Base-by-base conservation (phyloP, 2,888 invertebrate genomes). In the Tineola bisselliella region DNA sequence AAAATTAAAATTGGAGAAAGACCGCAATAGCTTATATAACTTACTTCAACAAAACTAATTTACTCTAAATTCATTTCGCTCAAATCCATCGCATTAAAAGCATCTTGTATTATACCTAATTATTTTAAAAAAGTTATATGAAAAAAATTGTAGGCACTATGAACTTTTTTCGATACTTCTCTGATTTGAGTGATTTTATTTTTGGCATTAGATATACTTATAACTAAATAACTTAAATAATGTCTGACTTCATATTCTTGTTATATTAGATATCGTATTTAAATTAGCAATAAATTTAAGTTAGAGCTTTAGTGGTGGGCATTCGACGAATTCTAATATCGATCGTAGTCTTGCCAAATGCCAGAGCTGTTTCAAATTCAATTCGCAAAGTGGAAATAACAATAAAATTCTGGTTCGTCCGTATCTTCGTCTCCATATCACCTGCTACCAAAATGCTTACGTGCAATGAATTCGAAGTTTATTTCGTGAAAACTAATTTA, bases 381-480 rank as follows among this genome's bases (percentile, higher is more conserved):
- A 84, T 86, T 83, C 84, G 76, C 80, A 77, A 75, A 86, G 84
- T 84, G 84, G 79, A 75, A 76, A 77, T 76, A 82, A 86, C 83
- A 84, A 84, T 84, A 84, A 84, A 84, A 84, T 75, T 68, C 56
- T 58, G 58, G 70, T 33, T 70, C 70, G 73, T 71, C 69, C 72
- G 76, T 84, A 79, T 81, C 79, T 79, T 10, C 56, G 79, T 81
- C 79, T 79, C 6, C 18, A 72, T 70, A 76, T 76, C 84, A 84
- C 84, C 84, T 86, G 86, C 58, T 58, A 33, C 58, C 25, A 25
- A 54, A 25, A n/a, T 54, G 25, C 54, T 25, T 70, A 82, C 84
- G 83, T 82, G 84, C 65, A 66, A 65, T 63, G 82, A 81, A 84
- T 83, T 65, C 62, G 66, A 62, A 38, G 38, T 38, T 10, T 10